Percentiles rank a stretch among this genome's conserved stretches.
Evolutionary conservation across 1,140 invertebrate species (phyloP).

Genomic region (Reticulitermes speratus): DNA sequence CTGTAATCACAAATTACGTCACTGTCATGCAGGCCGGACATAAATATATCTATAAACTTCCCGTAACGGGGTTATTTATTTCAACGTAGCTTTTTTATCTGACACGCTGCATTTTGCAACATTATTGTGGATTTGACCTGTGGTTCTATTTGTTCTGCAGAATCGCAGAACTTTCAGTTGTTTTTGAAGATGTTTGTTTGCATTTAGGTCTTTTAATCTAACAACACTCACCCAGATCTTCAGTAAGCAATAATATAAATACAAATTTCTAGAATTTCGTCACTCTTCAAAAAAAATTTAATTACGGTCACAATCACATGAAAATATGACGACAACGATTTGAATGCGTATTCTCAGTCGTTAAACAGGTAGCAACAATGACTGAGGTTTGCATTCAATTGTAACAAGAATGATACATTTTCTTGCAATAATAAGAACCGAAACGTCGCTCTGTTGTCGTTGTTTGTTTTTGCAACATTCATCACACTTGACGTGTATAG

Average conservation of each 20-base stretch:
- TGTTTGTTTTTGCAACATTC: constrained; percentile 7
- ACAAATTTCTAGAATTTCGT: neutral
- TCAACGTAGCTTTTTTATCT: too few relatives aligned
- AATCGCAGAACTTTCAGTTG: neutral
- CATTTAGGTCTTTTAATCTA: neutral
- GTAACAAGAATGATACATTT: neutral
- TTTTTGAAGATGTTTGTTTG: neutral
- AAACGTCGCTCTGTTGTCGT: constrained; percentile 13
- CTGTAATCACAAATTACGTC: too few relatives aligned
- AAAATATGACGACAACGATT: neutral
- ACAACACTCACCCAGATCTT: neutral
- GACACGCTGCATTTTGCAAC: too few relatives aligned
- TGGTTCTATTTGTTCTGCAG: neutral
- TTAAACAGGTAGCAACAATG: neutral
- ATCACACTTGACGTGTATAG: constrained; percentile 15
- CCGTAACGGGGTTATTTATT: too few relatives aligned
- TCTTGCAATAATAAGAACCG: neutral
- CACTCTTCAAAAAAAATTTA: neutral
- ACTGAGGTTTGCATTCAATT: neutral
- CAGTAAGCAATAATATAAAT: neutral
- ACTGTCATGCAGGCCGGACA: too few relatives aligned
- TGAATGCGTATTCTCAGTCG: neutral
- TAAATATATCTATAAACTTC: too few relatives aligned
- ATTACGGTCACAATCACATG: neutral
- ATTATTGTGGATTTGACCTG: neutral